Evolutionary conservation across 1,140 invertebrate species (phyloP), one percentile per base, ranked within the genome.

Genomic region (Ostrea edulis): DNA sequence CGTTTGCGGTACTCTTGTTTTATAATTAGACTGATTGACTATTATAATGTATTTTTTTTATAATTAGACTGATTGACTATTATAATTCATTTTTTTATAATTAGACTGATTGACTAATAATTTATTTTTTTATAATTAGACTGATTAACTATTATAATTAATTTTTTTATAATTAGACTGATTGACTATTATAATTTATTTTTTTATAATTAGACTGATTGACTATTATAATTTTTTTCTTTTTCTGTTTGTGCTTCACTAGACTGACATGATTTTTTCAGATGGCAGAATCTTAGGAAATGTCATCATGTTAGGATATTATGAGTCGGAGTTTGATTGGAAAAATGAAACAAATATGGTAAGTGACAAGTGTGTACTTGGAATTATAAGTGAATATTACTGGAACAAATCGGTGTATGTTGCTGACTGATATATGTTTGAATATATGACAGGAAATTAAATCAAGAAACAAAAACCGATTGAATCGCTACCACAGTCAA

Each of bases 291-390:
- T 94, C n/a, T 87, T 92, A 71, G 95, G 95, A 54, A 92, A 94
- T 58, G 92, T 95, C n/a, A 94, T 95, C n/a, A 94, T 94, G 52
- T 90, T 96, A 12, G 95, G 95, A 20, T 90, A 94, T 62, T 96
- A 93, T 93, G 94, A 95, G 84, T 94, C 94, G 22, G 95, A 96
- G 89, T 95, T 93, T 92, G 93, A 95, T 85, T 96, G 95, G 95
- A 93, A 93, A 82, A 94, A 95, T 90, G 93, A 93, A 83, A 91
- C 90, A 22, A 77, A 89, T 25, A 87, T 89, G 90, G 93, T 92
- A 88, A 89, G 85, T 53, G 17, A 68, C 11, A 52, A 17, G 17
- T 8, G 44, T 22, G 0, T 81, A 8, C 25, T 81, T 29, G 5
- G n/a, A 51, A 81, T 35, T 11, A 3, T 35, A 81, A 81, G 3